These are phyloP conservation scores for Sarcophaga bullata DNA, from an alignment of 1,140 invertebrate species.

Conservation along the genomic window DNA sequence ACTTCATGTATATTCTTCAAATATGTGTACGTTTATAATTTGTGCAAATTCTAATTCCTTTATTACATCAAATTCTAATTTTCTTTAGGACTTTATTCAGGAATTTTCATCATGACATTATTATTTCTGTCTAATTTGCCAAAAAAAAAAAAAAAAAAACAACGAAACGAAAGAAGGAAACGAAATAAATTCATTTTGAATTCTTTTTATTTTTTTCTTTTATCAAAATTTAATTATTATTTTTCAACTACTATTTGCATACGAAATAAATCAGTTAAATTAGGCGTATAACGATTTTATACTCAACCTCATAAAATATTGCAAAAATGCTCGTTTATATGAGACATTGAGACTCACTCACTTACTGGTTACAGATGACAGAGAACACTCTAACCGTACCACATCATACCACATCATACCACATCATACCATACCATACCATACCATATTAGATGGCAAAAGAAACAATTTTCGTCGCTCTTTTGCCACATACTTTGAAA, in stretches of 20 bases:
- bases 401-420: not conserved
- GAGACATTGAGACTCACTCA: not conserved
- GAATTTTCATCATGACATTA: too few relatives aligned
- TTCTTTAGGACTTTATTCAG: too few relatives aligned
- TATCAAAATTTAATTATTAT: not conserved
- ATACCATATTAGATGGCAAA: not conserved
- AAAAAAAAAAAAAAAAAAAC: too few relatives aligned
- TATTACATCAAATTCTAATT: too few relatives aligned
- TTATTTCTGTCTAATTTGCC: too few relatives aligned
- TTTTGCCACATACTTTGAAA: constrained; percentile 35
- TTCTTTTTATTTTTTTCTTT: not conserved
- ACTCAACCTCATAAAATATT: constrained; percentile 23
- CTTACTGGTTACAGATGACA: not conserved
- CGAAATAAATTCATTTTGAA: not conserved
- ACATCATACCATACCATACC: not conserved
- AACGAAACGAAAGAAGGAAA: too few relatives aligned
- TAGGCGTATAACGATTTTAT: constrained; percentile 33
- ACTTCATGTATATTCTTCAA: too few relatives aligned
- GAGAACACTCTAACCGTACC: not conserved
- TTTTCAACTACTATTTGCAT: constrained; percentile 31
- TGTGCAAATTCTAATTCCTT: too few relatives aligned
- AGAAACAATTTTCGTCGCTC: constrained; percentile 28
- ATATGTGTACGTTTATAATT: too few relatives aligned
- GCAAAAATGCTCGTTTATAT: not conserved
- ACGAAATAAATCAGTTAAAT: constrained; percentile 38